Evolutionary conservation across 2,113 vertebrate species (phyloP), one percentile per base, ranked within the genome.

Genomic region (Notothenia coriiceps): DNA sequence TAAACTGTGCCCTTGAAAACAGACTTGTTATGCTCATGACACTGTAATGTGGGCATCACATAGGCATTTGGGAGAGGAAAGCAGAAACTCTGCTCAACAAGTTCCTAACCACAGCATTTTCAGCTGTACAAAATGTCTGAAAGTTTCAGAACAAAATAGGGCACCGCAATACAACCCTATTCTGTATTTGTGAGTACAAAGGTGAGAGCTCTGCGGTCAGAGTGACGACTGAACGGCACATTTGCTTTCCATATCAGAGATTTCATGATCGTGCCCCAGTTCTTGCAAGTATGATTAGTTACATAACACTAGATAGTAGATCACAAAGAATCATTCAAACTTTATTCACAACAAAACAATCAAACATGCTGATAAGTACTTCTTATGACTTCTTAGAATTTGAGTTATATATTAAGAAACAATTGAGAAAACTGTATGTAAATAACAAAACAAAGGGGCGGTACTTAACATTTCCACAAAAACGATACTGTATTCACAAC

Each of bases 41-140:
- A 22, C 18, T 47, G 6, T 56, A 25, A 56, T 77, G 71, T 69
- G 61, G 56, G 74, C 17, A 7, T 2, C 52, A 15, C 2, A 33
- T 40, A 65, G n/a, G 5, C 35, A 47, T 76, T 83, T n/a, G 15
- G 62, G 13, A 15, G 65, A 82, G 12, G 51, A 18, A 56, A 57
- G 78, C 9, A 47, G 73, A 87, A 74, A 83, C 68, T 74, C 14
- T 1, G 13, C 62, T 67, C 14, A 29, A 15, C 14, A 54, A 3
- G 1, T 67, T 40, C 49, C 44, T 69, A 75, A 92, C 87, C 85
- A 85, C 85, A 85, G 63, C 61, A 70, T 70, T 57, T 35, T 66
- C 63, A 54, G 20, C 66, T 74, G 11, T 18, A 35, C 6, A 2
- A 62, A 72, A 76, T 17, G 22, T 18, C 40, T 66, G 22, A 82